Base-by-base conservation (phyloP, 2,797 vertebrate genomes). In the Amphiprion clarkii region DNA sequence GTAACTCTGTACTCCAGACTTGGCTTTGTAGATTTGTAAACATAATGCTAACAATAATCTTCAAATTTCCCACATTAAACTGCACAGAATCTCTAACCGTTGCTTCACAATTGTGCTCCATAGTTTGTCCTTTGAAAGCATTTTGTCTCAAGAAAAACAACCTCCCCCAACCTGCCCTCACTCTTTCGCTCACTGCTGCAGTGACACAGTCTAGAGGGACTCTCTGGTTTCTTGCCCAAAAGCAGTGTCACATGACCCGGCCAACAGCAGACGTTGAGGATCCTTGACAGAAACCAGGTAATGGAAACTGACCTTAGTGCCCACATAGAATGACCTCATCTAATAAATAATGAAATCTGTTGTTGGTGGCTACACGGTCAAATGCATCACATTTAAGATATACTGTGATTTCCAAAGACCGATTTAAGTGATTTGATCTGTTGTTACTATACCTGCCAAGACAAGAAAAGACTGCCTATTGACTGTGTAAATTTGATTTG, bases 401-500 rank as follows among this genome's bases (percentile, higher is more conserved):
- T 42, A 66, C 42, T n/a, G 14, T 14, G 14, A 29, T 69, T 59
- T 29, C 51, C 19, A 68, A 54, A 55, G 19, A 36, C 19, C 29
- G 14, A 80, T 75, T 64, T 31, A 44, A 54, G n/a, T 55, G 39
- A 14, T 48, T 74, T 62, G 29, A 85, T 78, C 10, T 76, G 48
- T 65, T 63, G 63, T 42, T 74, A 54, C 16, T 71, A 23, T 58
- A 29, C 55, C n/a, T 17, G 31, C 76, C 68, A 67, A 75, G 36
- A 85, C 57, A 63, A 68, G 58, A 63, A 55, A 57, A 73, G 52
- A 46, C 63, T 67, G 39, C 64, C 59, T 48, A 75, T 56, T 72
- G 74, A 83, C 51, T 63, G 52, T 60, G 67, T 79, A 78, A 48
- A 84, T 87, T 79, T 84, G 61, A 85, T 88, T 89, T 83, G 33